Base-by-base conservation (phyloP, 2,888 invertebrate species). In the Iphiclides podalirius region DNA sequence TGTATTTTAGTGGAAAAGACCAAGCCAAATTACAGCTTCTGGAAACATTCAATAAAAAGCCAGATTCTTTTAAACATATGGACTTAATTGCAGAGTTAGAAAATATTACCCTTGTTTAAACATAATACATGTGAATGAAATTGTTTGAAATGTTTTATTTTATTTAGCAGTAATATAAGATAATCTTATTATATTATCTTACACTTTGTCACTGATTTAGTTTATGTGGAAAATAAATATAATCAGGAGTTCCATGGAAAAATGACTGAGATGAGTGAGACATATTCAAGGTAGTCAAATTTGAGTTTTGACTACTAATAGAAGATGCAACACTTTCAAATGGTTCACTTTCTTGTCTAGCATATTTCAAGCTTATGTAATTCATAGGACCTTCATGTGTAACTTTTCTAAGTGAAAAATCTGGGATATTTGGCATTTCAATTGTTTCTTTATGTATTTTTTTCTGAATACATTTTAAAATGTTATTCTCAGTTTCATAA, bases 11-110 rank as follows among this genome's bases (percentile, higher is more conserved):
- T 40, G 91, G 92, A 59, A 90, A 92, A 44, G 91, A 94, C 69
- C 72, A 89, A 9, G 82, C 81, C 3, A 93, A 94, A 68, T 67
- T 90, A 1, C 75, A 90, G 37, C 73, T 96, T 33, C 71, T 97
- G 50, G 86, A 94, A 57, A 84, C 70, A 2, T 97, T 97, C 59
- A 94, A 92, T 0, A 82, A 90, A 31, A 85, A 80, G 36, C 96
- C 96, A 0, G 91, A 93, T 58, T 89, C 91, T 42, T 97, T 97
- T 69, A 94, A 94, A 62, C 95, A 96, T 64, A 93, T 93, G 92
- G 95, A 96, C 71, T 87, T 96, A 12, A 92, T 96, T 52, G 86
- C 91, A 36, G 93, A 96, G 72, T 87, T 96, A 53, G 95, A 95
- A 79, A 92, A 90, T 64, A 90, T 93, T 57, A 75, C 77, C 57